A percentile compares a stretch with the other conserved stretches of the same genome.
Evolutionary conservation across 2,888 invertebrate genomes (phyloP).

Genomic region (Andrena haemorrhoa): DNA sequence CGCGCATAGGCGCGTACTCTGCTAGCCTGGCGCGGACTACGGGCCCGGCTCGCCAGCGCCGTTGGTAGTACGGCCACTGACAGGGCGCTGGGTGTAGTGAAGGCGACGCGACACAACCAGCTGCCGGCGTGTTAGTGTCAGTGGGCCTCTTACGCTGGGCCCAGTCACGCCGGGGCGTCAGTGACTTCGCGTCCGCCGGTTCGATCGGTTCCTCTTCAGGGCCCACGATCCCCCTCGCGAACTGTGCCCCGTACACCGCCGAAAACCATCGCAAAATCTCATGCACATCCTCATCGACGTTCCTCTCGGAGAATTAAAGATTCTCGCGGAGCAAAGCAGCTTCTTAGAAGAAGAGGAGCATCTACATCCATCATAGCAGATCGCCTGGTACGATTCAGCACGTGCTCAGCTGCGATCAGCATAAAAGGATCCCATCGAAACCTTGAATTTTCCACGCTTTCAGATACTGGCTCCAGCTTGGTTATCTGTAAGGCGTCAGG

Average conservation of each 20-base stretch:
- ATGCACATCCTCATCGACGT: background rate
- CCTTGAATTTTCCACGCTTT: background rate
- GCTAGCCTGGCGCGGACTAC: constrained; percentile 63
- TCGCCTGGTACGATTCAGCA: constrained; percentile 1
- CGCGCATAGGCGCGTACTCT: constrained; percentile 62
- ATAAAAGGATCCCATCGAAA: background rate
- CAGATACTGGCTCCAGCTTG: constrained; percentile 10
- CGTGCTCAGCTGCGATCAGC: background rate
- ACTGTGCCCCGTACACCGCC: background rate
- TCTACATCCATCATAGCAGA: background rate
- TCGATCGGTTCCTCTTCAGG: constrained; percentile 79
- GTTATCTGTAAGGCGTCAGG: constrained; percentile 40
- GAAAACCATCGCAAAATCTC: background rate
- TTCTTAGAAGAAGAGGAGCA: background rate
- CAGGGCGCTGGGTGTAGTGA: constrained; percentile 42
- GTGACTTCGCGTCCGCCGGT: constrained; percentile 84
- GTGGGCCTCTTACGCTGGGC: constrained; percentile 81
- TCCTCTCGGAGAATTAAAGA: background rate
- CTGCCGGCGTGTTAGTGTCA: constrained; percentile 68
- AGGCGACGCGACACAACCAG: constrained; percentile 66
- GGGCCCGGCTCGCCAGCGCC: constrained; percentile 57
- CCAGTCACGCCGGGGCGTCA: constrained; percentile 82
- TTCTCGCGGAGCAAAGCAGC: background rate
- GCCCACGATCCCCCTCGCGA: constrained; percentile 16
- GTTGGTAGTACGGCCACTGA: constrained; percentile 58